Percentiles rank a stretch among this genome's conserved stretches.
These are phyloP conservation scores for Tenthredo distinguenda DNA, from an alignment of 2,888 invertebrate genomes.

Conservation along the genomic window DNA sequence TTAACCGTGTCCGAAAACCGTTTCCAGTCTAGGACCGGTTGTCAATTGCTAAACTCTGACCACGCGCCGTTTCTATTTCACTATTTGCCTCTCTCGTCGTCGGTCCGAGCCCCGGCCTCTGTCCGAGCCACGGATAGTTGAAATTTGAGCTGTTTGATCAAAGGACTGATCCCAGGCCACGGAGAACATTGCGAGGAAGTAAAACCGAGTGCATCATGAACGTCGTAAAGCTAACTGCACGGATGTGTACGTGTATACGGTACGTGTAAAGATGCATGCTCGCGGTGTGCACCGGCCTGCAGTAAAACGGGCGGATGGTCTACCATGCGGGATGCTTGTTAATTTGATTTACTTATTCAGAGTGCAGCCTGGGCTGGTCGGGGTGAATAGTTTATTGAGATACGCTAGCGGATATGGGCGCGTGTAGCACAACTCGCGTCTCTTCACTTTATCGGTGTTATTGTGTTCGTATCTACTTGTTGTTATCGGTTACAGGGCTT, in stretches of 20 bases:
- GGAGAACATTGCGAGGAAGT: background rate
- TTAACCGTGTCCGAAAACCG: constrained; percentile 18
- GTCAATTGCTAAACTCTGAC: constrained; percentile 15
- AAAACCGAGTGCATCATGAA: background rate
- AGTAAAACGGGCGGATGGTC: constrained; percentile 35
- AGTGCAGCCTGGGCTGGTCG: constrained; percentile 17
- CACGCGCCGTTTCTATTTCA: constrained; percentile 1
- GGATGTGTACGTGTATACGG: background rate
- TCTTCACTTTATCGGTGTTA: constrained; percentile 19
- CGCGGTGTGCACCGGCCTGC: background rate
- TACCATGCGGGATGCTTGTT: constrained; percentile 44
- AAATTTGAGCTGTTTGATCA: constrained; percentile 11
- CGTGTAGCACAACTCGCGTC: background rate
- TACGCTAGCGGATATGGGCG: constrained; percentile 26
- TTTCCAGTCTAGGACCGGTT: background rate
- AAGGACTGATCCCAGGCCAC: background rate
- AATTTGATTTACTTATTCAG: constrained; percentile 51
- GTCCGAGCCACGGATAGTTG: background rate
- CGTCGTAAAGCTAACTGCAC: constrained; percentile 27
- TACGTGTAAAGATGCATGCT: background rate
- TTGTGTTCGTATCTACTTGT: background rate
- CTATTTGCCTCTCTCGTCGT: constrained; percentile 47
- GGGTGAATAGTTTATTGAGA: constrained; percentile 50
- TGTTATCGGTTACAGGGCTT: background rate
- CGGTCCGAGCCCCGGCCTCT: constrained; percentile 1